Evolutionary conservation across 2,888 invertebrate species (phyloP), one percentile per base, ranked within the genome.

Genomic region (Scaptomyza flava): DNA sequence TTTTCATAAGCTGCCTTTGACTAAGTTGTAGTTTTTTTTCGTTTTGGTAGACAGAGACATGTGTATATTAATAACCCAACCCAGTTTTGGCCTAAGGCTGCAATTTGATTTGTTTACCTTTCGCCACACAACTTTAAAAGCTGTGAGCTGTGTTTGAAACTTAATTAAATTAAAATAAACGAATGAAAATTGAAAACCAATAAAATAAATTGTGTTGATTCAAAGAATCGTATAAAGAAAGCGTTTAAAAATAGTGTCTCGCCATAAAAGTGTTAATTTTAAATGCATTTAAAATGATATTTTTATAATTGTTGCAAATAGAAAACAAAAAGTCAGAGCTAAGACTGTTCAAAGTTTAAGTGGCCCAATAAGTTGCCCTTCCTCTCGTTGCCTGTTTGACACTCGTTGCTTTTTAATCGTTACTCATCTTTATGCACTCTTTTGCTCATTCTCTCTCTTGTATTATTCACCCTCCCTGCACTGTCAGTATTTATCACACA

Each of bases 21-120:
- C 45, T 46, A 14, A 41, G 48, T 45, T 47, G 27, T 31, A 53
- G 46, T 66, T 50, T 20, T 6, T 50, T 23, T 23, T 3, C 23
- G 3, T 23, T 23, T 41, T 14, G 53, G 43, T n/a, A 38, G 51
- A 38, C 46, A 33, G 46, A 31, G 43, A 14, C 31, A 46, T 54
- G 43, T 53, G 53, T 43, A 51, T 51, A 51, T 51, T 51, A 38
- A 38, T 7, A 23, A 17, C 50, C 53, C 27, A 31, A 27, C 2
- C 23, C 30, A 8, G 41, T 56, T n/a, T 47, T 33, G 17, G 50
- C 56, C 63, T 33, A 50, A 14, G 75, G 65, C 51, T 57, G 58
- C 64, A 48, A 79, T 79, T 80, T 81, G 85, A 81, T 76, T 84
- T 80, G 81, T 73, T 79, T 75, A 69, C 66, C 66, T 74, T 72